Evolutionary conservation across 2,113 vertebrate genomes (phyloP).

Genomic region (Tylochromis polylepis): DNA sequence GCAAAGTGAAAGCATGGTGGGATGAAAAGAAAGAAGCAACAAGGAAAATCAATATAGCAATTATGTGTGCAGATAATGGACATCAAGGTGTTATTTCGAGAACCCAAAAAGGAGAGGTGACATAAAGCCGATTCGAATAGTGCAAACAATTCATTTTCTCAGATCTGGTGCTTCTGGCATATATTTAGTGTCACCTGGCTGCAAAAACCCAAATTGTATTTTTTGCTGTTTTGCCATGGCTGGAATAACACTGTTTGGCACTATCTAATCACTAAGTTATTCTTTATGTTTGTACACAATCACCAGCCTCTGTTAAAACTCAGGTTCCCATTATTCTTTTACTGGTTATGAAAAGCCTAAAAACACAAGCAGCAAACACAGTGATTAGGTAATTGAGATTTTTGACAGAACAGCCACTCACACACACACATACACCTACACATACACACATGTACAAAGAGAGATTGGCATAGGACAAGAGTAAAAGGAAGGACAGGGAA

Average conservation of each 20-base stretch:
- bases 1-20: slow-evolving; percentile 38
- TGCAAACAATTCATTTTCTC: slow-evolving; percentile 65
- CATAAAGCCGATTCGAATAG: slow-evolving; percentile 67
- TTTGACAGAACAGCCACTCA: not conserved
- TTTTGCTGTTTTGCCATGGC: slow-evolving; percentile 9
- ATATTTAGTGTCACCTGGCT: slow-evolving; percentile 58
- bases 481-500: not conserved
- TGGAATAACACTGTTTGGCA: slow-evolving; percentile 36
- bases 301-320: slow-evolving; percentile 13
- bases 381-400: slow-evolving; percentile 44
- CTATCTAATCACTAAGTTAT: slow-evolving; percentile 26
- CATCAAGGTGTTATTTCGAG: slow-evolving; percentile 69
- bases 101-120: slow-evolving; percentile 62
- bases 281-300: slow-evolving; percentile 35
- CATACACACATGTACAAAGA: not conserved
- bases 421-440: not conserved
- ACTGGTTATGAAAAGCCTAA: not conserved
- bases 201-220: slow-evolving; percentile 26
- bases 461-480: not conserved
- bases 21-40: slow-evolving; percentile 60
- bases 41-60: slow-evolving; percentile 73
- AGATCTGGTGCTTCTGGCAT: slow-evolving; percentile 44
- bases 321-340: slow-evolving; percentile 9
- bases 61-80: slow-evolving; percentile 73
- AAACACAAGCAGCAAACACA: slow-evolving; percentile 22